A percentile compares a stretch with the other conserved stretches of the same genome.
These are phyloP conservation scores for Crotalus tigris DNA, from an alignment of 2,113 vertebrate species.

Conservation along the genomic window DNA sequence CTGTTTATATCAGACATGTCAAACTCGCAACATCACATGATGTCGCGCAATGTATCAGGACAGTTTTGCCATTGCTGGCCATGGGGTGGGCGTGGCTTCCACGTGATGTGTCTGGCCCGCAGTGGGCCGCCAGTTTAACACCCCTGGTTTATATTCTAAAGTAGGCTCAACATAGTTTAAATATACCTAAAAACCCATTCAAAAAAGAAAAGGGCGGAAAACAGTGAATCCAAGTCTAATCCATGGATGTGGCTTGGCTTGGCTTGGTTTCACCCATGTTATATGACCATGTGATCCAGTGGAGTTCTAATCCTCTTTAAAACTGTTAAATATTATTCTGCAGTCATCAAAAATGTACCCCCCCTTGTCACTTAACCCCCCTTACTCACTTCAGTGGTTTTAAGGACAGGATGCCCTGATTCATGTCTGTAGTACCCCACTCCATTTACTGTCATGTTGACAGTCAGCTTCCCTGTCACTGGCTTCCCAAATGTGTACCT, in stretches of 20 bases:
- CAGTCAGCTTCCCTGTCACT: conserved; percentile 79
- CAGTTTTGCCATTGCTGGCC: too few relatives aligned
- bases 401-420: conserved; percentile 84
- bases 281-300: not conserved
- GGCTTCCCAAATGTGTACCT: conserved; percentile 93
- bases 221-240: not conserved
- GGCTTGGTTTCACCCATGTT: not conserved
- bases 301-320: not conserved
- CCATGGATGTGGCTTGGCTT: not conserved
- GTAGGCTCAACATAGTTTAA: not conserved
- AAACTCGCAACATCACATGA: too few relatives aligned
- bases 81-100: too few relatives aligned
- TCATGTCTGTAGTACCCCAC: conserved; percentile 93
- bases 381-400: conserved; percentile 80
- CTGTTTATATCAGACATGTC: too few relatives aligned
- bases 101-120: too few relatives aligned
- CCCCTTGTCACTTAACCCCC: not conserved
- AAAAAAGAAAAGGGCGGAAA: not conserved
- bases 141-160: not conserved
- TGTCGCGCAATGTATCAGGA: too few relatives aligned
- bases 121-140: too few relatives aligned
- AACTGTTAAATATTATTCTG: not conserved
- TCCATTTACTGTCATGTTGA: conserved; percentile 92
- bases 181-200: not conserved
- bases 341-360: not conserved